A percentile compares a stretch with the other conserved stretches of the same genome.
Evolutionary conservation across 1,140 invertebrate genomes (phyloP).

Genomic region (Drosophila nasuta): DNA sequence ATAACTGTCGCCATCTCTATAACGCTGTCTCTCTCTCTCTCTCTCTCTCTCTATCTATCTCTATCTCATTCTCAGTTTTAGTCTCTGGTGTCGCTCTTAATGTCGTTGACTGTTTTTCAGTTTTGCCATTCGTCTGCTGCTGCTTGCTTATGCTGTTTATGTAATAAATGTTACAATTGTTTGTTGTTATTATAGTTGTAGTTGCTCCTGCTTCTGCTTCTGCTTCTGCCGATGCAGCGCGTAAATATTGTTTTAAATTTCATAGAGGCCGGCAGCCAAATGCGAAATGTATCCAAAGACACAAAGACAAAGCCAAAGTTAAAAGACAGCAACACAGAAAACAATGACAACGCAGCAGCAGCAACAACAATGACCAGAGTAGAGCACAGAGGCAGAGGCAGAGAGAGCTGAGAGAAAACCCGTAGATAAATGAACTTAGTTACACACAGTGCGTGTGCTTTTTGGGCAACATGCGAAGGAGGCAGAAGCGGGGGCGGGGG

Average conservation of each 20-base stretch:
- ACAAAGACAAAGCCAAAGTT: constrained; percentile 44
- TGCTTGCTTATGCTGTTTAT: constrained; percentile 48
- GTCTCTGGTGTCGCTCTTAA: constrained; percentile 47
- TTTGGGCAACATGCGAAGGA: not conserved
- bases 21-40: not conserved
- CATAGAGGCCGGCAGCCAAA: constrained; percentile 40
- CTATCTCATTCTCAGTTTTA: not conserved
- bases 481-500: not conserved
- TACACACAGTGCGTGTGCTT: constrained; percentile 27
- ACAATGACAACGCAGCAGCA: constrained; percentile 1
- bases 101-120: constrained; percentile 41
- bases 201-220: too few species aligned
- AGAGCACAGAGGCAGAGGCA: not conserved
- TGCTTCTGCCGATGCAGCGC: constrained; percentile 48
- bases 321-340: constrained; percentile 29
- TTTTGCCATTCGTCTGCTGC: not conserved
- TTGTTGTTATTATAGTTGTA: constrained; percentile 29
- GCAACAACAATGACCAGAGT: too few species aligned
- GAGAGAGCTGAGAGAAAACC: constrained; percentile 36
- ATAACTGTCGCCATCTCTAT: not conserved
- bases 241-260: constrained; percentile 77
- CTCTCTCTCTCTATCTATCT: not conserved
- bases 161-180: constrained; percentile 34
- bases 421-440: constrained; percentile 67
- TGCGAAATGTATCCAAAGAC: constrained; percentile 50